Evolutionary conservation across 2,888 invertebrate species (phyloP).

Genomic region (Muschampia plurimacula): DNA sequence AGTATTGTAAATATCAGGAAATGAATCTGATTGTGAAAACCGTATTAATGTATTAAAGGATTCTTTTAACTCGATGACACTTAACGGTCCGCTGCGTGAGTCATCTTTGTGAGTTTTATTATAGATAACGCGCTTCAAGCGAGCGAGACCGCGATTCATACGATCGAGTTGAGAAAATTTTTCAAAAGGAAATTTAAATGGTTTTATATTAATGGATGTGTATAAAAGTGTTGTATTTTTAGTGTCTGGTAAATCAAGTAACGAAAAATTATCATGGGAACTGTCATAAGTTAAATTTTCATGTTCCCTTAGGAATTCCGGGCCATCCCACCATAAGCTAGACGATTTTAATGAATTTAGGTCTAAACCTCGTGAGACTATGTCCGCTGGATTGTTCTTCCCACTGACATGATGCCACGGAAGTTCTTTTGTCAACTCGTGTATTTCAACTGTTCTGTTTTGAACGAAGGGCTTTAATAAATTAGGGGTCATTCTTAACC

Average conservation of each 20-base stretch:
- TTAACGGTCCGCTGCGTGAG: slow-evolving; percentile 28
- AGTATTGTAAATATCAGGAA: slow-evolving; percentile 17
- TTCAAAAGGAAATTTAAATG: slow-evolving; percentile 32
- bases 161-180: slow-evolving; percentile 39
- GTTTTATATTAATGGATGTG: not conserved
- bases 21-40: slow-evolving; percentile 28
- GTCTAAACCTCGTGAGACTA: slow-evolving; percentile 25
- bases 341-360: slow-evolving; percentile 14
- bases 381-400: slow-evolving; percentile 14
- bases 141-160: slow-evolving; percentile 34
- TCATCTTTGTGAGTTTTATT: slow-evolving; percentile 23
- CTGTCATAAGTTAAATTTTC: not conserved
- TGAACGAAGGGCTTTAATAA: slow-evolving; percentile 48
- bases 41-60: slow-evolving; percentile 1
- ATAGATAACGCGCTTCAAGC: slow-evolving; percentile 36
- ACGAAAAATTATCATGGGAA: not conserved
- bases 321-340: slow-evolving; percentile 42
- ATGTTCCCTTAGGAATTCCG: slow-evolving; percentile 19
- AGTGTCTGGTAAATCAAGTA: slow-evolving; percentile 27
- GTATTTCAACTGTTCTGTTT: slow-evolving; percentile 45
- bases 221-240: slow-evolving; percentile 17
- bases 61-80: slow-evolving; percentile 33
- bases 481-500: slow-evolving; percentile 45
- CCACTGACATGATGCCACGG: slow-evolving; percentile 21
- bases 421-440: slow-evolving; percentile 40